phyloP scores from a whole-genome alignment of 1,140 invertebrate species.

The Lordiphosa clarofinis region DNA sequence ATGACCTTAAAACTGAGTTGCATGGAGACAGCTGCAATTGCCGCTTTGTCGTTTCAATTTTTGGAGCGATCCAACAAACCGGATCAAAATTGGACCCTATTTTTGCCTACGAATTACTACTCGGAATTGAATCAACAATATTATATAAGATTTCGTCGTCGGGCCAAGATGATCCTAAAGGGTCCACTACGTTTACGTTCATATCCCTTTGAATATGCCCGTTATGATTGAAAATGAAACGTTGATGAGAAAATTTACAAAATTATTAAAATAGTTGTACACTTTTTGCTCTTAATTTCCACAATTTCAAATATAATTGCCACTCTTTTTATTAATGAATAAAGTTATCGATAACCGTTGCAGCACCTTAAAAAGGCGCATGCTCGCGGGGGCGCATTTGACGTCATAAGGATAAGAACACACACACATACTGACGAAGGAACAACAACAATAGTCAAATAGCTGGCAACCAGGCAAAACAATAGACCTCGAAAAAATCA shows the following conservation, averaged over 20 bases:
- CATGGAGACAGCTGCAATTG: slow-evolving; percentile 6
- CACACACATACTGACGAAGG: slow-evolving; percentile 28
- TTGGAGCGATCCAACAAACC: slow-evolving; percentile 32
- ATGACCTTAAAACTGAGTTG: slow-evolving; percentile 34
- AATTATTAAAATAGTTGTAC: too few relatives aligned
- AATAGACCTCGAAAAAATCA: slow-evolving; percentile 9
- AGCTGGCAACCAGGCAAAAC: slow-evolving; percentile 1
- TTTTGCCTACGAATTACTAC: slow-evolving; percentile 53
- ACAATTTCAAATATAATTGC: too few relatives aligned
- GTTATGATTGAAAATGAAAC: slow-evolving; percentile 31
- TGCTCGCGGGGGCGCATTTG: slow-evolving; percentile 40
- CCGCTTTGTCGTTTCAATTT: slow-evolving; percentile 38
- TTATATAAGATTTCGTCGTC: slow-evolving; percentile 44
- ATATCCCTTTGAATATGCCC: slow-evolving; percentile 45
- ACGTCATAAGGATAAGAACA: slow-evolving; percentile 59
- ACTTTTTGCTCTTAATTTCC: too few relatives aligned
- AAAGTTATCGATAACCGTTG: slow-evolving; percentile 27
- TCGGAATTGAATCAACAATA: slow-evolving; percentile 62
- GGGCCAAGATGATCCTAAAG: neutral
- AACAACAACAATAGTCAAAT: slow-evolving; percentile 4
- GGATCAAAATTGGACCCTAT: slow-evolving; percentile 30
- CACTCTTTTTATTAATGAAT: too few relatives aligned
- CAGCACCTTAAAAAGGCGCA: slow-evolving; percentile 22
- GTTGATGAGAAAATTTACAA: neutral
- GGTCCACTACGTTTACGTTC: neutral